These are phyloP conservation scores for Megamerina dolium DNA, from an alignment of 2,888 invertebrate genomes.

Conservation along the genomic window DNA sequence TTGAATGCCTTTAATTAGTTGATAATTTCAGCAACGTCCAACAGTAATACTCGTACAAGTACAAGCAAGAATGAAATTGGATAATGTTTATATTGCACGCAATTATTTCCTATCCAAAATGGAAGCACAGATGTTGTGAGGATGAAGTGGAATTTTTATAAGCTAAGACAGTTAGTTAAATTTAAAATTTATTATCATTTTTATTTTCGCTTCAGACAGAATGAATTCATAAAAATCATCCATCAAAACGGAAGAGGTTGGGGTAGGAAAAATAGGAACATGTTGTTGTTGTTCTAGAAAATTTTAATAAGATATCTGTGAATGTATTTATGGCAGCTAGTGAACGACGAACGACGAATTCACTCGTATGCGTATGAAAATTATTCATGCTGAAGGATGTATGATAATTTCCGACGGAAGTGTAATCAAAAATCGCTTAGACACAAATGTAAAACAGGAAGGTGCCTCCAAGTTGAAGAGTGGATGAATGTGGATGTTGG, in stretches of 20 bases:
- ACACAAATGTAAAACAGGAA: constrained; percentile 27
- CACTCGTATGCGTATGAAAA: constrained; percentile 34
- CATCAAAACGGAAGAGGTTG: not conserved
- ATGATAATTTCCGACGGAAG: constrained; percentile 51
- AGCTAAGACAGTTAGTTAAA: too few species aligned
- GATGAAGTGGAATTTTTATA: too few species aligned
- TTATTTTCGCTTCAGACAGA: not conserved
- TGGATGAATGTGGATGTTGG: constrained; percentile 7
- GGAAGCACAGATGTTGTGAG: too few species aligned
- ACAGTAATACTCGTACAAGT: not conserved
- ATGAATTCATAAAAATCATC: not conserved
- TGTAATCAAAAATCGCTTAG: constrained; percentile 52
- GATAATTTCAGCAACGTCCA: constrained; percentile 9
- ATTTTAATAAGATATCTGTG: not conserved
- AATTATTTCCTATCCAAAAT: too few species aligned
- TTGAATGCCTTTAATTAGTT: constrained; percentile 40
- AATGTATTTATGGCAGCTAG: not conserved
- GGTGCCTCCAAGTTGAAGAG: constrained; percentile 12
- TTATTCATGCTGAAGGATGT: constrained; percentile 50
- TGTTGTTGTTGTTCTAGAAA: not conserved
- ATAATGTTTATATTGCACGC: constrained; percentile 5
- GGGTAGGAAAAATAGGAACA: too few species aligned
- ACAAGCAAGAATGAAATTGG: not conserved
- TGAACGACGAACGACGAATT: not conserved
- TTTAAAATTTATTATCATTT: not conserved